These are phyloP conservation scores for Crotalus tigris DNA, from an alignment of 2,113 vertebrate species.

Conservation along the genomic window DNA sequence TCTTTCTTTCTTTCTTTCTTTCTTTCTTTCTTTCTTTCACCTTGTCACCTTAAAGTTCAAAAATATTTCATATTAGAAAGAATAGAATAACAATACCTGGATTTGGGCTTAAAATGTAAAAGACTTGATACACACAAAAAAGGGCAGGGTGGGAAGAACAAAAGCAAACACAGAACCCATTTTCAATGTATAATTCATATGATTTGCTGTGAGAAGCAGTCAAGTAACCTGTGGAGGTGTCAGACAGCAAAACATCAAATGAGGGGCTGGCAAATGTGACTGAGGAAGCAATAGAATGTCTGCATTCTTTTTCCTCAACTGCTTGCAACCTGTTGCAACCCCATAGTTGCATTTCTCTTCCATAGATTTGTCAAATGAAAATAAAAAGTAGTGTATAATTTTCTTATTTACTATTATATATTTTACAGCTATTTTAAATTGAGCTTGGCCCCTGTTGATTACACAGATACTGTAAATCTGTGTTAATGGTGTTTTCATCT, in stretches of 20 bases:
- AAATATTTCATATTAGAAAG: background rate
- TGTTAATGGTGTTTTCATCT: background rate
- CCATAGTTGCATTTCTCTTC: background rate
- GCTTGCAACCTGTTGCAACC: background rate
- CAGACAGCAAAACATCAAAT: background rate
- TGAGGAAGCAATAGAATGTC: background rate
- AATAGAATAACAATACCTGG: background rate
- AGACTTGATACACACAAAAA: background rate
- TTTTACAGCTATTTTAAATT: background rate
- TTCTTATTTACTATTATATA: background rate
- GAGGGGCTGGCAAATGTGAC: background rate
- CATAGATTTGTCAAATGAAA: background rate
- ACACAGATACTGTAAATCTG: background rate
- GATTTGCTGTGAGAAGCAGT: background rate
- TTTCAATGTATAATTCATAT: background rate
- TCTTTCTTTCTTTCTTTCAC: background rate
- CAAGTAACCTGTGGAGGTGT: background rate
- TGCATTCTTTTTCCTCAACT: background rate
- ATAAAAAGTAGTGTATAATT: background rate
- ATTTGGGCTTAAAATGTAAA: background rate
- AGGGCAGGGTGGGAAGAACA: background rate
- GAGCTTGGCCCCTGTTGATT: background rate
- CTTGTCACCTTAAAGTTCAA: background rate
- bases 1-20: background rate
- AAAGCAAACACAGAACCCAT: background rate